These are phyloP conservation scores for Drosophila serrata DNA, from an alignment of 1,140 invertebrate species.

Conservation along the genomic window DNA sequence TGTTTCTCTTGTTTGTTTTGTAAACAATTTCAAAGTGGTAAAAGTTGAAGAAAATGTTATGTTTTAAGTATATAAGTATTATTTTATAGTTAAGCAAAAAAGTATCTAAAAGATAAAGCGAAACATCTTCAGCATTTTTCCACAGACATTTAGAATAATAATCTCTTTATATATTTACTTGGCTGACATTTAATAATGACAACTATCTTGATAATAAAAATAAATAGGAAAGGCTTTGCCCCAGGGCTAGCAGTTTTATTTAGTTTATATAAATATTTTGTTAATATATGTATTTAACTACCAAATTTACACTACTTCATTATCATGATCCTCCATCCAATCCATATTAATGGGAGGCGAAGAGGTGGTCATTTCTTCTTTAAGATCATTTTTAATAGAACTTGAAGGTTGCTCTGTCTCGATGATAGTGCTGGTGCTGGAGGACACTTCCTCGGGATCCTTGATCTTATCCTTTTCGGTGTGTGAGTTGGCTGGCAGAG, in stretches of 20 bases:
- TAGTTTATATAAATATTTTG: constrained; percentile 15
- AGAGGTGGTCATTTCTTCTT: constrained; percentile 27
- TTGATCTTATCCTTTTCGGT: constrained; percentile 20
- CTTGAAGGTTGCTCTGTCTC: not conserved
- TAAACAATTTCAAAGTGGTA: not conserved
- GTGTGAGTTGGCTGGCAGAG: constrained; percentile 1
- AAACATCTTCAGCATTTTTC: too few species aligned
- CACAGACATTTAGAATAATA: too few species aligned
- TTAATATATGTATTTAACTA: not conserved
- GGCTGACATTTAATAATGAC: not conserved
- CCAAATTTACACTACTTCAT: constrained; percentile 14
- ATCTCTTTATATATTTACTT: not conserved
- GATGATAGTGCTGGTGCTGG: not conserved
- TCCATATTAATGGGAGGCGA: constrained; percentile 19
- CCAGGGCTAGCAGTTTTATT: constrained; percentile 13
- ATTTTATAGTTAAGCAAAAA: not conserved
- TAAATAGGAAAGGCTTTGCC: constrained; percentile 20
- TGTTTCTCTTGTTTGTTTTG: not conserved
- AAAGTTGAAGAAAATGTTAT: not conserved
- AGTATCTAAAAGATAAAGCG: too few species aligned
- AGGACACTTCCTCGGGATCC: not conserved
- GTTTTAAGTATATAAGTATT: not conserved
- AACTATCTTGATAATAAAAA: not conserved
- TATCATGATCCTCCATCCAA: constrained; percentile 39
- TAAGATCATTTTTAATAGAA: not conserved